These are phyloP conservation scores for Monopis laevigella DNA, from an alignment of 2,888 invertebrate species.

Conservation along the genomic window DNA sequence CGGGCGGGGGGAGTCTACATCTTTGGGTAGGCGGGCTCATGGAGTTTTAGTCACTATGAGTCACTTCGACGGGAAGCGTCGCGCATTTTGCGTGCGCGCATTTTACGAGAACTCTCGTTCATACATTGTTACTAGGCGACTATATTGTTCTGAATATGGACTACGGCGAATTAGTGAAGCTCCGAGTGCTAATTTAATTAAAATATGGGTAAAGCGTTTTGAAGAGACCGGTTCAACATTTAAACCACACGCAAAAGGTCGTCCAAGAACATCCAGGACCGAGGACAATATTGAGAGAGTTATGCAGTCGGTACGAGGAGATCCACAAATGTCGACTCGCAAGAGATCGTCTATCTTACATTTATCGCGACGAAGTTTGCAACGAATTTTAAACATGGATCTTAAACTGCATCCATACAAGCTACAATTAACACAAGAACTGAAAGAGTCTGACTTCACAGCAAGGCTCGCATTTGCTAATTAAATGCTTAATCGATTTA, in stretches of 20 bases:
- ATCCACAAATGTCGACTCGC: conserved; percentile 16
- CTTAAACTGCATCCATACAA: conserved; percentile 18
- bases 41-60: conserved; percentile 6
- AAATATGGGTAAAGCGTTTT: conserved; percentile 18
- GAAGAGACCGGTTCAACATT: conserved; percentile 21
- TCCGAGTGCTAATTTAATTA: conserved; percentile 12
- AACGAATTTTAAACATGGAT: conserved; percentile 19
- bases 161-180: neutral
- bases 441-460: conserved; percentile 18
- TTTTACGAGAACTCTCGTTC: conserved; percentile 11
- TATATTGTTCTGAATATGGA: conserved; percentile 10
- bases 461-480: conserved; percentile 10
- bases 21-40: conserved; percentile 15
- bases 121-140: conserved; percentile 13
- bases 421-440: conserved; percentile 18
- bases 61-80: conserved; percentile 12
- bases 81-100: conserved; percentile 12
- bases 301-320: conserved; percentile 18
- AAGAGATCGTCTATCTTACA: conserved; percentile 18
- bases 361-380: conserved; percentile 18
- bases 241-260: conserved; percentile 19
- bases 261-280: conserved; percentile 19
- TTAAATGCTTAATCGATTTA: conserved; percentile 19
- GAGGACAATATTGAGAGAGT: conserved; percentile 16
- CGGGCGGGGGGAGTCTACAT: conserved; percentile 13